phyloP scores from a whole-genome alignment of 2,113 vertebrate genomes.

The Siniperca chuatsi region DNA sequence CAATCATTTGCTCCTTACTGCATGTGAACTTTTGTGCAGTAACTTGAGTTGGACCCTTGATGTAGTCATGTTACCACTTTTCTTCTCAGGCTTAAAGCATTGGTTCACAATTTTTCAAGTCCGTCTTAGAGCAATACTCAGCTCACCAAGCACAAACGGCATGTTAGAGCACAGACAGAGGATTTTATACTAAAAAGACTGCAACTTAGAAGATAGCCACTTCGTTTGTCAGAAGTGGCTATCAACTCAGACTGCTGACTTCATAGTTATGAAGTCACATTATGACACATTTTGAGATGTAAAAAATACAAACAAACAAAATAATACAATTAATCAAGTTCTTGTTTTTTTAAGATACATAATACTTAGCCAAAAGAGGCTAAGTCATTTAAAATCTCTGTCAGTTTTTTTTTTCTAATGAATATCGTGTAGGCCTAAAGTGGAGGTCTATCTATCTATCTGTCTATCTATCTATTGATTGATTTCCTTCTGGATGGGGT shows the following conservation, averaged over 20 bases:
- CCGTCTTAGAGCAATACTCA: background rate
- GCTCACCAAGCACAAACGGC: background rate
- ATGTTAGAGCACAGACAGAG: background rate
- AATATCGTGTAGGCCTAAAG: too few species aligned
- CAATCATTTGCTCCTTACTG: background rate
- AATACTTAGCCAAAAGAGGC: too few species aligned
- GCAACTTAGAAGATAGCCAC: background rate
- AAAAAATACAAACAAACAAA: too few species aligned
- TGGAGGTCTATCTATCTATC: background rate
- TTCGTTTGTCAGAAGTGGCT: background rate
- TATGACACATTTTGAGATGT: too few species aligned
- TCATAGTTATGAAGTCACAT: too few species aligned
- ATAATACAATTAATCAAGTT: too few species aligned
- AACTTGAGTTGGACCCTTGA: slow-evolving; percentile 1
- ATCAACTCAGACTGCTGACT: background rate
- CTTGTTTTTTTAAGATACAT: too few species aligned
- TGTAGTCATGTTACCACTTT: background rate
- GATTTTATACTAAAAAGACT: background rate
- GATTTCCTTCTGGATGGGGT: slow-evolving; percentile 7
- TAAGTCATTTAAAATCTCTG: too few species aligned
- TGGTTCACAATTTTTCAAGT: background rate
- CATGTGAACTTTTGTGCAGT: background rate
- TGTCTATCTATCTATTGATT: background rate
- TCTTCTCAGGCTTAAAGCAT: background rate
- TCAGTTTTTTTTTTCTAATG: too few species aligned